Evolutionary conservation across 1,140 invertebrate genomes (phyloP).

Genomic region (Drosophila repletoides): DNA sequence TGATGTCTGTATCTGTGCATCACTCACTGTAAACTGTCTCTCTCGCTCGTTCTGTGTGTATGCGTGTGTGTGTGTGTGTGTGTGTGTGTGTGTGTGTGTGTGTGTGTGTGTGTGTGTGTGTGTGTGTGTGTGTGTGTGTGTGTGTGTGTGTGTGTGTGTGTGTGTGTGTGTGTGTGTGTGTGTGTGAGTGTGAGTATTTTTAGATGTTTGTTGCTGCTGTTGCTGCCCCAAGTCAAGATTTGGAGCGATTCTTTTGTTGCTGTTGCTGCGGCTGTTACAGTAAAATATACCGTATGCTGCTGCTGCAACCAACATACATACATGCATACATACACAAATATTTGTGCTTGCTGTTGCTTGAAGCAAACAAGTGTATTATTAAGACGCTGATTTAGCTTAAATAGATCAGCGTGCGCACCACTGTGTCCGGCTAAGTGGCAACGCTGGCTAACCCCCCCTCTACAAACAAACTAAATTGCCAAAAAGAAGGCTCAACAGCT

Average conservation of each 20-base stretch:
- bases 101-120: constrained; percentile 1
- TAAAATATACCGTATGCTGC: constrained; percentile 71
- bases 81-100: not conserved
- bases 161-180: not conserved
- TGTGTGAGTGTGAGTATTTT: constrained; percentile 42
- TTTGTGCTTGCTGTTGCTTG: constrained; percentile 15
- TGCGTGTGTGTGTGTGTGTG: not conserved
- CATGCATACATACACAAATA: no score
- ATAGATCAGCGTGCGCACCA: constrained; percentile 41
- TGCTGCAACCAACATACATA: constrained; percentile 52
- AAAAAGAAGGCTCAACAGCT: constrained; percentile 7
- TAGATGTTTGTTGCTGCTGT: constrained; percentile 45
- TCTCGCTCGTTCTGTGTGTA: not conserved
- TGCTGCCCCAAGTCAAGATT: constrained; percentile 31
- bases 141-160: not conserved
- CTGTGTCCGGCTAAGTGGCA: constrained; percentile 12
- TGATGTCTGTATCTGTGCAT: constrained; percentile 33
- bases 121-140: not conserved
- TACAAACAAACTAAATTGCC: constrained; percentile 24
- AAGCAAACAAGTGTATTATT: constrained; percentile 18
- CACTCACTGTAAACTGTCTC: not conserved
- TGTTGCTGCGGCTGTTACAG: constrained; percentile 50
- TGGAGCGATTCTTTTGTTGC: constrained; percentile 30
- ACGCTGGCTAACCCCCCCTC: not conserved
- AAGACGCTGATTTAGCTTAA: constrained; percentile 37